Evolutionary conservation across 2,888 invertebrate genomes (phyloP).

Genomic region (Sarcophaga variegata): DNA sequence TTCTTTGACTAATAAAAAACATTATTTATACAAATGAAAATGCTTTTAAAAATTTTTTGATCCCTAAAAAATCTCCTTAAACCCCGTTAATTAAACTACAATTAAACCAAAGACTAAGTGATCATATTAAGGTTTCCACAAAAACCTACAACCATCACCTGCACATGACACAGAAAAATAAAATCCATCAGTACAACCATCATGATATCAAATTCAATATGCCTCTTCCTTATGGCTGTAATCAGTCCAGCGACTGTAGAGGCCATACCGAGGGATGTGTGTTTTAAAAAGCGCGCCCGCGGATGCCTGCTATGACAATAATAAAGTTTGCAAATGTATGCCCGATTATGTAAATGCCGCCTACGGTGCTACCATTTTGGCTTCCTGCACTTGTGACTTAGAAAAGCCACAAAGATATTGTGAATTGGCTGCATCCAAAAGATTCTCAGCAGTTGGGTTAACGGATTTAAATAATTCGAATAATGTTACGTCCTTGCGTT

Average conservation of each 20-base stretch:
- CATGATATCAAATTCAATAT: constrained; percentile 42
- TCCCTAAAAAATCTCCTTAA: too few species aligned
- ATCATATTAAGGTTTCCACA: background rate
- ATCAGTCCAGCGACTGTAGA: constrained; percentile 23
- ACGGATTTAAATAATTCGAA: constrained; percentile 98
- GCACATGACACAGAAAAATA: too few species aligned
- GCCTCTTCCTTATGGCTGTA: constrained; percentile 35
- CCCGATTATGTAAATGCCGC: constrained; percentile 99
- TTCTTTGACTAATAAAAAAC: background rate
- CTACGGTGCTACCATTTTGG: constrained; percentile 93
- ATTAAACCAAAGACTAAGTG: background rate
- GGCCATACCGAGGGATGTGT: constrained; percentile 77
- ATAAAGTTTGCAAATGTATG: constrained; percentile 93
- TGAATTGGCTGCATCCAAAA: constrained; percentile 83
- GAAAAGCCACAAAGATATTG: constrained; percentile 90
- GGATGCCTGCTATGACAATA: constrained; percentile 96
- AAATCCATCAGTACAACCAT: background rate
- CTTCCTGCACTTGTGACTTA: constrained; percentile 94
- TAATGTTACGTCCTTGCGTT: constrained; percentile 99
- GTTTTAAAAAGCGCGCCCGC: constrained; percentile 83
- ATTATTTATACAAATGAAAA: background rate
- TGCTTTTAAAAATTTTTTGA: background rate
- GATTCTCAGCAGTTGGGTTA: constrained; percentile 92
- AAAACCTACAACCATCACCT: too few species aligned
- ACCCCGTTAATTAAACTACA: too few species aligned